Evolutionary conservation across 1,140 invertebrate genomes (phyloP).

Genomic region (Babylonia areolata): DNA sequence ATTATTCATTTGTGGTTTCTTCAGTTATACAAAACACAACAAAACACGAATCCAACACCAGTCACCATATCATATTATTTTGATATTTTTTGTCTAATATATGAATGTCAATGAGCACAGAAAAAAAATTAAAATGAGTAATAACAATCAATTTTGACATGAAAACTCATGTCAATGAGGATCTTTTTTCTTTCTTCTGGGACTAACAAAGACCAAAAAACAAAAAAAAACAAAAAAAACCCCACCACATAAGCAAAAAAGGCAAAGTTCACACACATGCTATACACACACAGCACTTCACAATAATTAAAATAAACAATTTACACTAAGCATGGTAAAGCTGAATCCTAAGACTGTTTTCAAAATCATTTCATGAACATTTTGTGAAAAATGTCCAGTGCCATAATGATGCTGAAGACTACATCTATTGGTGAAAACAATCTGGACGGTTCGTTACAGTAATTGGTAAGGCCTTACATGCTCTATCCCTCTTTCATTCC

Average conservation of each 20-base stretch:
- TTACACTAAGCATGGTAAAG: neutral
- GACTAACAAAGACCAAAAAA: neutral
- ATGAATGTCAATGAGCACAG: neutral
- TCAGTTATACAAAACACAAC: no score
- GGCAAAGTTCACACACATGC: no score
- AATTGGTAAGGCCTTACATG: no score
- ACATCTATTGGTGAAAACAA: no score
- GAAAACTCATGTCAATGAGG: conserved; percentile 8
- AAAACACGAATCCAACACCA: neutral
- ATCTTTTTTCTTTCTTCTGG: neutral
- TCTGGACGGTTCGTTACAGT: no score
- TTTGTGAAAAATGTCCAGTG: no score
- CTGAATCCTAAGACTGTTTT: no score
- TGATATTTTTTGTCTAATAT: neutral
- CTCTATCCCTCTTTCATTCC: no score
- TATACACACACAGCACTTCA: neutral
- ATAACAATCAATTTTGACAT: neutral
- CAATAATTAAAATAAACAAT: neutral
- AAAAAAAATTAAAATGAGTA: neutral
- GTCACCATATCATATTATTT: neutral
- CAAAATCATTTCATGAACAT: no score
- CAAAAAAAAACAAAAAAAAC: neutral
- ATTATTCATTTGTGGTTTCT: no score
- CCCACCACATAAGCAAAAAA: no score
- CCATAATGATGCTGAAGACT: no score